phyloP scores from a whole-genome alignment of 1,140 invertebrate genomes.

The Cylas formicarius region DNA sequence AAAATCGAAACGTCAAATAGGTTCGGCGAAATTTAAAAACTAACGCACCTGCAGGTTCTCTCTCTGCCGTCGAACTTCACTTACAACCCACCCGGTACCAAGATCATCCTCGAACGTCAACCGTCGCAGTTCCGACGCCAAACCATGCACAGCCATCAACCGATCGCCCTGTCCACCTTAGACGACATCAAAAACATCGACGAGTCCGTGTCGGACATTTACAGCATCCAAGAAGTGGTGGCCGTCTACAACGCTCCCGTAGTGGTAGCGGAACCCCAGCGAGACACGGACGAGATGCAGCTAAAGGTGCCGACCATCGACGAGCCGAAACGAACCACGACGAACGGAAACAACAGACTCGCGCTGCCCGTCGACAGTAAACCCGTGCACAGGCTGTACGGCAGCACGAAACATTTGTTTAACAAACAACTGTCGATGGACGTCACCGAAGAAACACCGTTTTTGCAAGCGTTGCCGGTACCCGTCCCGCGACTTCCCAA shows the following conservation, averaged over 20 bases:
- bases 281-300: constrained; percentile 15
- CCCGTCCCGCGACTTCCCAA: constrained; percentile 18
- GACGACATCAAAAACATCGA: constrained; percentile 40
- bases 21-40: neutral
- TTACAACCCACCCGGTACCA: constrained; percentile 52
- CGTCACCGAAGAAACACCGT: constrained; percentile 36
- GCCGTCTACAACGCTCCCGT: constrained; percentile 2
- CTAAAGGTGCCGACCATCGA: constrained; percentile 22
- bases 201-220: constrained; percentile 39
- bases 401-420: constrained; percentile 42
- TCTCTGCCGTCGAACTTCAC: constrained; percentile 63
- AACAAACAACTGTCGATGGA: constrained; percentile 37
- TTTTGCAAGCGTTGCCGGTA: constrained; percentile 23
- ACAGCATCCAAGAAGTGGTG: constrained; percentile 31
- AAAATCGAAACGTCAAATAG: too few relatives aligned
- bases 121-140: constrained; percentile 28
- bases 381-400: constrained; percentile 38
- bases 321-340: constrained; percentile 23
- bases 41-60: constrained; percentile 45
- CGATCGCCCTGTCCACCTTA: constrained; percentile 29
- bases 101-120: constrained; percentile 24
- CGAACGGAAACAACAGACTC: constrained; percentile 25
- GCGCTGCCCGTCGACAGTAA: constrained; percentile 32
- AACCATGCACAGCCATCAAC: constrained; percentile 37
- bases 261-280: constrained; percentile 14